Percentiles rank a stretch among this genome's conserved stretches.
phyloP scores from a whole-genome alignment of 2,113 vertebrate genomes.

The Heloderma charlesbogerti region DNA sequence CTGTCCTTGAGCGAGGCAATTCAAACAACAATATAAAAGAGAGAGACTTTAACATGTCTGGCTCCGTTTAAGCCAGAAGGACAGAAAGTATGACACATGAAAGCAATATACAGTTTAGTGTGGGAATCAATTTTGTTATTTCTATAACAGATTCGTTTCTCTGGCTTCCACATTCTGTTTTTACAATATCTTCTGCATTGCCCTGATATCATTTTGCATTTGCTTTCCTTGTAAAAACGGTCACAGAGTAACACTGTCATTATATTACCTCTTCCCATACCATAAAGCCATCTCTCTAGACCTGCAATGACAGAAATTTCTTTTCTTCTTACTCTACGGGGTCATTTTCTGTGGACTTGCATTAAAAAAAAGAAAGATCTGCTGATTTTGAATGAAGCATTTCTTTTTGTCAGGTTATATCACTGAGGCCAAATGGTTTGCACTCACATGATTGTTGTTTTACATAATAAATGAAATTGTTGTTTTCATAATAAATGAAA shows the following conservation, averaged over 20 bases:
- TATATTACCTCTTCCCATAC: constrained; percentile 21
- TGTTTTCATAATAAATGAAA: neutral
- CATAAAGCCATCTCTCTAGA: neutral
- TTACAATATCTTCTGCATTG: constrained; percentile 17
- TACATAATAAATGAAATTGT: no score
- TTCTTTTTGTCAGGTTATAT: neutral
- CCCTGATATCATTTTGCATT: neutral
- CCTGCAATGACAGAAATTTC: neutral
- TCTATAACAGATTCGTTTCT: neutral
- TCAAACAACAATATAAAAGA: constrained; percentile 12
- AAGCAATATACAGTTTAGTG: constrained; percentile 27
- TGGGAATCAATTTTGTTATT: constrained; percentile 25
- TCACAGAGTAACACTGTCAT: neutral
- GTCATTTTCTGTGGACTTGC: neutral
- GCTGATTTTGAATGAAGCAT: neutral
- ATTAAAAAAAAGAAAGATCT: neutral
- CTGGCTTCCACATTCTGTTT: constrained; percentile 9
- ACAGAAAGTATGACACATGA: constrained; percentile 14
- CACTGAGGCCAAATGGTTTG: no score
- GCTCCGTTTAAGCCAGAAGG: constrained; percentile 10
- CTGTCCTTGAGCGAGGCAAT: constrained; percentile 8
- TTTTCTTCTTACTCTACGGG: neutral
- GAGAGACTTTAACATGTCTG: neutral
- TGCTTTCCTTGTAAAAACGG: constrained; percentile 5
- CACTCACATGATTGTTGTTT: neutral